Conservation (phyloP, 2,113 vertebrate species). For the Corapipo altera region DNA sequence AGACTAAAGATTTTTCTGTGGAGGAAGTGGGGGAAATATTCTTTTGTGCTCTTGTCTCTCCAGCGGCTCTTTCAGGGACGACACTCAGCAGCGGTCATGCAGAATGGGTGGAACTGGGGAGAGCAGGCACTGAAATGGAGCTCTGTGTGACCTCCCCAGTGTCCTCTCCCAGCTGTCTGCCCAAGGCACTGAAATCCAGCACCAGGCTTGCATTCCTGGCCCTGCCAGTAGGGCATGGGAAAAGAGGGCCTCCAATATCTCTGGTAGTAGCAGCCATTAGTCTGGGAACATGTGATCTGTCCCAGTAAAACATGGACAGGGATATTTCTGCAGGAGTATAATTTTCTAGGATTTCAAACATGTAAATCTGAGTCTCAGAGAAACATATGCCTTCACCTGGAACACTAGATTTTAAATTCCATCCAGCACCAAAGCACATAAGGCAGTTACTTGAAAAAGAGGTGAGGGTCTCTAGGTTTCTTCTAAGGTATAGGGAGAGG, state of each 20-base stretch:
- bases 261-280: background rate
- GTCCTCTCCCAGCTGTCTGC: background rate
- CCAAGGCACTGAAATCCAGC: background rate
- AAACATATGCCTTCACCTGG: background rate
- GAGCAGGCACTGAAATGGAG: background rate
- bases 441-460: background rate
- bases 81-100: background rate
- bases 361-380: background rate
- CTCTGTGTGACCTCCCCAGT: background rate
- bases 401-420: background rate
- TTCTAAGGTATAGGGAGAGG: background rate
- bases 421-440: background rate
- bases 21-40: background rate
- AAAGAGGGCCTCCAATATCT: background rate
- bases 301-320: background rate
- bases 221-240: background rate
- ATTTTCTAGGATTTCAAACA: background rate
- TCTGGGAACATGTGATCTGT: background rate
- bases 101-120: background rate
- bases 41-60: background rate
- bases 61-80: background rate
- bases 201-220: background rate
- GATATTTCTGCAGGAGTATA: accelerated
- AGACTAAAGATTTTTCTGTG: background rate
- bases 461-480: background rate